phyloP scores from a whole-genome alignment of 2,797 vertebrate species.

The Gobio occitaniae region DNA sequence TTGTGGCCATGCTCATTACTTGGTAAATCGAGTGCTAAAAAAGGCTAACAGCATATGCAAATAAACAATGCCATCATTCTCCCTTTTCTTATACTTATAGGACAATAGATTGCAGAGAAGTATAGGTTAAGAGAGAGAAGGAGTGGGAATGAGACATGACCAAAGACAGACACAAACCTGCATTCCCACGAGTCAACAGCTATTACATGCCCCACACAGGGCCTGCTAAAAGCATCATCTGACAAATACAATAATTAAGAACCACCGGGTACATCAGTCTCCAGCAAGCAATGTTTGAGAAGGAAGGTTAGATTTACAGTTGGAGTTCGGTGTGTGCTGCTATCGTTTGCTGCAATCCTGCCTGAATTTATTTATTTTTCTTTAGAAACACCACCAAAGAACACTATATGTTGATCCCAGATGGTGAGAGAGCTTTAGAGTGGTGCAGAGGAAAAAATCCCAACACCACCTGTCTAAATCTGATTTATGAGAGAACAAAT shows the following conservation, averaged over 20 bases:
- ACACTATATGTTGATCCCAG: slow-evolving; percentile 33
- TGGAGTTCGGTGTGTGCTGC: not conserved
- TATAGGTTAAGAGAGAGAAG: not conserved
- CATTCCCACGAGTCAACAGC: not conserved
- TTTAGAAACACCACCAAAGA: slow-evolving; percentile 35
- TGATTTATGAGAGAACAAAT: slow-evolving; percentile 53
- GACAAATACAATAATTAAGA: slow-evolving; percentile 41
- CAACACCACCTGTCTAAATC: slow-evolving; percentile 24
- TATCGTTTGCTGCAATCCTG: not conserved
- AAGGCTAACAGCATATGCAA: not conserved
- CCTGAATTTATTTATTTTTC: slow-evolving; percentile 3
- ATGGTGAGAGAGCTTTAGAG: slow-evolving; percentile 32
- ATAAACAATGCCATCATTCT: not conserved
- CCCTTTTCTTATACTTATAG: not conserved
- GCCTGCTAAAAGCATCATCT: slow-evolving; percentile 52
- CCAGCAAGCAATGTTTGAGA: slow-evolving; percentile 60
- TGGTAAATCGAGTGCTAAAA: not conserved
- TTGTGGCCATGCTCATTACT: not conserved
- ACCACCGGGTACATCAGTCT: slow-evolving; percentile 39
- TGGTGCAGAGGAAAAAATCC: slow-evolving; percentile 23
- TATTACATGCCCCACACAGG: not conserved
- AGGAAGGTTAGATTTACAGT: not conserved
- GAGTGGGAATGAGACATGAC: not conserved
- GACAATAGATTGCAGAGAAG: not conserved
- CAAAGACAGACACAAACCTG: not conserved